Conservation (phyloP, 2,113 vertebrate genomes). For the Cinclus cinclus region DNA sequence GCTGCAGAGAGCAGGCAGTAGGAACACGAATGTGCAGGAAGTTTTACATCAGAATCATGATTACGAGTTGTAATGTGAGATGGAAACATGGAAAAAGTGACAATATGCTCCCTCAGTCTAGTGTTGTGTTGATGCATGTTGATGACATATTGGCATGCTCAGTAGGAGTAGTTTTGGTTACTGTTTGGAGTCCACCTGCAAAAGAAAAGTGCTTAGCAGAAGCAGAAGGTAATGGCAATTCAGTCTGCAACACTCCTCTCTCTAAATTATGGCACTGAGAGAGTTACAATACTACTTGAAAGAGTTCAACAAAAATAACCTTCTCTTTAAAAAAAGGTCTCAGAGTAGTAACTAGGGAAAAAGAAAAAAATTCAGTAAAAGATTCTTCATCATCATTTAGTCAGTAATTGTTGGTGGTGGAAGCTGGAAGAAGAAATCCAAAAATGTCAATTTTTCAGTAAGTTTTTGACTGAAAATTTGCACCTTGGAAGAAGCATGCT, state of each 20-base stretch:
- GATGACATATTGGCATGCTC: not conserved
- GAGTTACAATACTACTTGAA: not conserved
- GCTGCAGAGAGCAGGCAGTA: not conserved
- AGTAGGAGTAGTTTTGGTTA: not conserved
- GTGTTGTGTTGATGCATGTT: not conserved
- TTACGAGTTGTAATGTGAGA: not conserved
- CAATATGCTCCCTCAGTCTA: not conserved
- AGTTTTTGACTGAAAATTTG: not conserved
- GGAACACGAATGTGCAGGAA: not conserved
- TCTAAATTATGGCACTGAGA: not conserved
- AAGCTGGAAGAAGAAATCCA: not conserved
- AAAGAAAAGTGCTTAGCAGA: not conserved
- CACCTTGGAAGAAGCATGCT: not conserved
- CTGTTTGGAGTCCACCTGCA: not conserved
- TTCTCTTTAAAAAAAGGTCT: not conserved
- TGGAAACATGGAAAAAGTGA: not conserved
- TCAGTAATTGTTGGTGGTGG: not conserved
- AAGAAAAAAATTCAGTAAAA: not conserved
- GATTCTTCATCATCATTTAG: not conserved
- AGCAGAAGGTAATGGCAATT: not conserved
- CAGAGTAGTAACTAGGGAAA: not conserved
- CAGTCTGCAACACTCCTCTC: not conserved
- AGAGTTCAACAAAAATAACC: not conserved
- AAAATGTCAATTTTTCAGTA: not conserved
- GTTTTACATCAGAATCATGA: not conserved